These are phyloP conservation scores for Lepidostoma basale DNA, from an alignment of 1,140 invertebrate genomes.

Conservation along the genomic window DNA sequence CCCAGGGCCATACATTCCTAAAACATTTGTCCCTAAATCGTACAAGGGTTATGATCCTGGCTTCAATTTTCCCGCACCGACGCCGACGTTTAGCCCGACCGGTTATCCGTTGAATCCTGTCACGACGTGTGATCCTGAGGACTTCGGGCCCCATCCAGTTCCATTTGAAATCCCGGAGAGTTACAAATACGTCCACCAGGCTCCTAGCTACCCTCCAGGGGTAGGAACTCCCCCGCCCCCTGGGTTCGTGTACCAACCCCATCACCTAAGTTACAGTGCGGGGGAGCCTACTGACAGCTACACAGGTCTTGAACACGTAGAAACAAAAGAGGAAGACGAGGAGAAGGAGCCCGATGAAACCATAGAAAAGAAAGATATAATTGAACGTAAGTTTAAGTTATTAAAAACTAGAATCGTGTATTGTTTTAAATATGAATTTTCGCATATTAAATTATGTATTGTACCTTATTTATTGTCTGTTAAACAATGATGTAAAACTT, in stretches of 20 bases:
- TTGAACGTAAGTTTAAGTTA: neutral
- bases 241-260: slow-evolving; percentile 21
- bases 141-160: slow-evolving; percentile 8
- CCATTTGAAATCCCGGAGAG: slow-evolving; percentile 1
- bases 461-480: too few relatives aligned
- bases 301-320: neutral
- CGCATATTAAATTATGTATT: too few relatives aligned
- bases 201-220: neutral
- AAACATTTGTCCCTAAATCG: neutral
- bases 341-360: neutral
- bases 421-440: slow-evolving; percentile 7
- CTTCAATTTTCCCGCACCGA: neutral
- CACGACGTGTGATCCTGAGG: slow-evolving; percentile 28
- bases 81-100: neutral
- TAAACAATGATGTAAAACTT: too few relatives aligned
- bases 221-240: slow-evolving; percentile 13
- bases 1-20: neutral
- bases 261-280: slow-evolving; percentile 7
- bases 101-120: slow-evolving; percentile 19
- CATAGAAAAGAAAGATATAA: neutral
- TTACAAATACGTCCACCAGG: neutral
- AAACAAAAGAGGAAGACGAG: neutral
- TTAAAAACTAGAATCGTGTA: neutral
- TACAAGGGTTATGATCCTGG: neutral
- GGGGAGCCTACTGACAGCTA: neutral